phyloP scores from a whole-genome alignment of 2,797 vertebrate species.

The Hybognathus amarus region DNA sequence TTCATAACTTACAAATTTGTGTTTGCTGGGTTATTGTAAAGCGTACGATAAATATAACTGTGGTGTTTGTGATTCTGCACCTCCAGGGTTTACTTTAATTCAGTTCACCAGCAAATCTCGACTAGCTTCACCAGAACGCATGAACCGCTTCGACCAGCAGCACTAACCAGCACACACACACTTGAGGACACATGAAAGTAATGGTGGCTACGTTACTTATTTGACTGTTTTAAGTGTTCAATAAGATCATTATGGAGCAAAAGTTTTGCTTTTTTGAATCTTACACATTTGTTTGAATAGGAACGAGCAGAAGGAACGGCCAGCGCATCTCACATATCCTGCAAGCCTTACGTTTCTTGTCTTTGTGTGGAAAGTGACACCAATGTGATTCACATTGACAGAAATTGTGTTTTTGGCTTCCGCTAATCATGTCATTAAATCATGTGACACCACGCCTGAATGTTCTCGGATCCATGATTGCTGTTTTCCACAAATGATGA shows the following conservation, averaged over 20 bases:
- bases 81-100: background rate
- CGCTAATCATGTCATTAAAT: constrained; percentile 41
- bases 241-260: background rate
- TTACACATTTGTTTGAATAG: background rate
- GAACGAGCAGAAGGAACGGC: constrained; percentile 9
- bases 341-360: constrained; percentile 56
- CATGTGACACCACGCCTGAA: background rate
- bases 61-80: background rate
- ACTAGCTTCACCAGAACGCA: background rate
- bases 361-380: constrained; percentile 34
- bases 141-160: background rate
- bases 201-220: background rate
- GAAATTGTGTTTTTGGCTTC: constrained; percentile 37
- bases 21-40: background rate
- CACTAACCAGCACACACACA: background rate
- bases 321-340: constrained; percentile 47
- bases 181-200: background rate
- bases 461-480: constrained; percentile 51
- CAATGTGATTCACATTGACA: constrained; percentile 47
- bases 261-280: background rate
- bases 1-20: background rate
- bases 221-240: background rate
- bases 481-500: constrained; percentile 52
- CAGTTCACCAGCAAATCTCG: constrained; percentile 4
- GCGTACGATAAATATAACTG: background rate